Percentiles rank a stretch among this genome's conserved stretches.
phyloP scores from a whole-genome alignment of 2,888 invertebrate species.

The Pristionchus mayeri region DNA sequence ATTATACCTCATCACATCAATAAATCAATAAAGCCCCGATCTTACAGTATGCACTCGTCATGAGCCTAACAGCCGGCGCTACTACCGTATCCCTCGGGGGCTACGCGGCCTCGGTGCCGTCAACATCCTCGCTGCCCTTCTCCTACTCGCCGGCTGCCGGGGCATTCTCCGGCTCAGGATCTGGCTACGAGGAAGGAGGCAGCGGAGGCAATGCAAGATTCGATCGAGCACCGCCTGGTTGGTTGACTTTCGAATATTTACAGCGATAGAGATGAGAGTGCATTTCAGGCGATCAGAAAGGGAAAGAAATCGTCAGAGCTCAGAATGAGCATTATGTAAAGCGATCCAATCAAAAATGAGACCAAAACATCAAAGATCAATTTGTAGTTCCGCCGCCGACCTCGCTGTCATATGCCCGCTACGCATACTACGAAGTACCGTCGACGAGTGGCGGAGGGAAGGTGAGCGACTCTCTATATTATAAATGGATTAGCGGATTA shows the following conservation, averaged over 20 bases:
- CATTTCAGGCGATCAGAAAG: too few species aligned
- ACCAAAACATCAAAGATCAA: background rate
- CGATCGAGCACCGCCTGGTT: conserved; percentile 30
- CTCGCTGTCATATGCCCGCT: conserved; percentile 18
- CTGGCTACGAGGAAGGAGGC: background rate
- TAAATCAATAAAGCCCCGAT: too few species aligned
- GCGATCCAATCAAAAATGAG: background rate
- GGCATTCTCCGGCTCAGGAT: background rate
- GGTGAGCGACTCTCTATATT: background rate
- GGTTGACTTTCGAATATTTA: background rate
- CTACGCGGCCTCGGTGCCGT: background rate
- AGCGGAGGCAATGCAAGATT: background rate
- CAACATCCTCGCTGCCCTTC: conserved; percentile 42
- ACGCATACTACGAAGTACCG: conserved; percentile 36
- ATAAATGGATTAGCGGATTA: too few species aligned
- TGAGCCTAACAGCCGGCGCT: conserved; percentile 2
- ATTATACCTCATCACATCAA: too few species aligned
- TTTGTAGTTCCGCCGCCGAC: conserved; percentile 25
- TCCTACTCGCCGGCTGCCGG: conserved; percentile 26
- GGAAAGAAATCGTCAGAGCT: too few species aligned
- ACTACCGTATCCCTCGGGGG: conserved; percentile 46
- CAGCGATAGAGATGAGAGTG: too few species aligned
- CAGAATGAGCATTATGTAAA: background rate
- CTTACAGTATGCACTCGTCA: background rate
- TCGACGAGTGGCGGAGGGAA: conserved; percentile 23